Percentiles rank a stretch among this genome's conserved stretches.
These are phyloP conservation scores for Gallinago media DNA, from an alignment of 2,113 vertebrate genomes.

Conservation along the genomic window DNA sequence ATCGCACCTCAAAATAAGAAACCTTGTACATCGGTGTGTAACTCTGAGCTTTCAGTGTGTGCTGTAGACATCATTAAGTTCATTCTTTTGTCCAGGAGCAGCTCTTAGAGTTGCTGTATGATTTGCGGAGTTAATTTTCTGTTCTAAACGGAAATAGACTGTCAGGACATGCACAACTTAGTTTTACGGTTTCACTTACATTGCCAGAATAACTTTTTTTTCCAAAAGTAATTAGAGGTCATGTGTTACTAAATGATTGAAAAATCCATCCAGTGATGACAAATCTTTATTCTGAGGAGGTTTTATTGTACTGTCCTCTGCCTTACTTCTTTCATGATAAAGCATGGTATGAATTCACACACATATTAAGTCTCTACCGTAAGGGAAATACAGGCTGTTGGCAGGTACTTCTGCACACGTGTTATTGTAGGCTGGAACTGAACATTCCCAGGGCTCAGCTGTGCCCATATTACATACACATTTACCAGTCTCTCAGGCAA, in stretches of 20 bases:
- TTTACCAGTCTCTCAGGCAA: background rate
- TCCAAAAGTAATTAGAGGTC: slow-evolving; percentile 11
- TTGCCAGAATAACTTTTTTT: background rate
- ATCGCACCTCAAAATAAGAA: background rate
- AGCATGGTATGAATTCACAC: background rate
- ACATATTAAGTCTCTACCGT: background rate
- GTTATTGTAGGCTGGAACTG: background rate
- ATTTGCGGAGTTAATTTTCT: background rate
- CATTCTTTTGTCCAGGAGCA: background rate
- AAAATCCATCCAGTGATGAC: background rate
- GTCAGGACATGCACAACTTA: slow-evolving; percentile 15
- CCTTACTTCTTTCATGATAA: background rate
- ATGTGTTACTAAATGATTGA: background rate
- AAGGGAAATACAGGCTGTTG: background rate
- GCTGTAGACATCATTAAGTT: background rate
- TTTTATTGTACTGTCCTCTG: background rate
- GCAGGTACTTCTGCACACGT: background rate
- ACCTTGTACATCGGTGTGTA: background rate
- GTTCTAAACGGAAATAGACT: background rate
- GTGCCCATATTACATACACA: background rate
- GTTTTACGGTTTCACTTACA: background rate
- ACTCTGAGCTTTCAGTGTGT: background rate
- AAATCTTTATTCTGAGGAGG: background rate
- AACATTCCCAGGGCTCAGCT: background rate
- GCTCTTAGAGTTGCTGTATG: background rate